Percentiles rank a stretch among this genome's conserved stretches.
Evolutionary conservation across 1,140 invertebrate species (phyloP).

Genomic region (Drosophila ananassae): DNA sequence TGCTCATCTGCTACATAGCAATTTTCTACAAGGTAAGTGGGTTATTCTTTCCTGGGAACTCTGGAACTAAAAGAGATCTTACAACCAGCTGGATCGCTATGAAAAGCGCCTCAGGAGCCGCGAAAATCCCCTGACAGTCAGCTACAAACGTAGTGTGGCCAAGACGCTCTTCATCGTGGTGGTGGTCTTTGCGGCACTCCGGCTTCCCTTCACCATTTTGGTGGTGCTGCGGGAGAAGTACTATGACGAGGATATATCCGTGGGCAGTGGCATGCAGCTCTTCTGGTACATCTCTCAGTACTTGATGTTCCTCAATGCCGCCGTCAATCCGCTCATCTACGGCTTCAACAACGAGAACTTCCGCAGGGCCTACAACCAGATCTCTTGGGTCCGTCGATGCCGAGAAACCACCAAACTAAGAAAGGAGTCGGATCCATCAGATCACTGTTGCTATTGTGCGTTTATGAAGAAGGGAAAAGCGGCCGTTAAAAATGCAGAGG

Average conservation of each 20-base stretch:
- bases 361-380: slow-evolving; percentile 85
- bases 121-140: slow-evolving; percentile 86
- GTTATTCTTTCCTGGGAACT: not conserved
- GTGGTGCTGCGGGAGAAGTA: slow-evolving; percentile 87
- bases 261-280: slow-evolving; percentile 85
- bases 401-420: slow-evolving; percentile 3
- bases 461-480: slow-evolving; percentile 45
- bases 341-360: slow-evolving; percentile 89
- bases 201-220: slow-evolving; percentile 88
- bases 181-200: slow-evolving; percentile 87
- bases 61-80: not conserved
- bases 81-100: slow-evolving; percentile 86
- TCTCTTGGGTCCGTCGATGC: slow-evolving; percentile 49
- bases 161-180: slow-evolving; percentile 89
- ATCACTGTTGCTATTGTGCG: slow-evolving; percentile 59
- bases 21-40: slow-evolving; percentile 87
- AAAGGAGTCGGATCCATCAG: not conserved
- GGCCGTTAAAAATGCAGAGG: not conserved
- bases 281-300: slow-evolving; percentile 89
- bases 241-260: slow-evolving; percentile 68
- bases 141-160: slow-evolving; percentile 88
- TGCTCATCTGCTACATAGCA: slow-evolving; percentile 88
- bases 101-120: slow-evolving; percentile 85
- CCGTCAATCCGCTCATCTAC: slow-evolving; percentile 90
- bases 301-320: slow-evolving; percentile 88